A percentile compares a stretch with the other conserved stretches of the same genome.
Conservation (phyloP, 2,888 invertebrate species). For the Hyposoter didymator region DNA sequence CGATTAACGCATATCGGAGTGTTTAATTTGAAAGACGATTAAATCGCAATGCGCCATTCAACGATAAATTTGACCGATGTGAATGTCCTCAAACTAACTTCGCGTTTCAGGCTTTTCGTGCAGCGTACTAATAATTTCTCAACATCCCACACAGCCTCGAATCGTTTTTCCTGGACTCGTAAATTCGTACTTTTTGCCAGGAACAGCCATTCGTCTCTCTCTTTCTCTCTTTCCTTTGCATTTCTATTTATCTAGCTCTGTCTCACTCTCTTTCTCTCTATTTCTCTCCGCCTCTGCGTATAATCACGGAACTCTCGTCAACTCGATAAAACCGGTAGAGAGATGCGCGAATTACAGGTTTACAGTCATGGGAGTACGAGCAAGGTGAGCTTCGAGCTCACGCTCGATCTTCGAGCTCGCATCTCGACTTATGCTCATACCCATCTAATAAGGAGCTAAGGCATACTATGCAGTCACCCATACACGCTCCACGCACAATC, state of each 20-base stretch:
- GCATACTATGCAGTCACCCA: slow-evolving; percentile 30
- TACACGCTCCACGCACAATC: neutral
- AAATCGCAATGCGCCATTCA: neutral
- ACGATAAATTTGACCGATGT: slow-evolving; percentile 12
- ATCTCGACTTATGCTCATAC: slow-evolving; percentile 42
- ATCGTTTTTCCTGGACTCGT: slow-evolving; percentile 37
- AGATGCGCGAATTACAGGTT: slow-evolving; percentile 66
- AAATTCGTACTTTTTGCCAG: slow-evolving; percentile 15
- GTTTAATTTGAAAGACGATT: slow-evolving; percentile 12
- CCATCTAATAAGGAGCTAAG: slow-evolving; percentile 50
- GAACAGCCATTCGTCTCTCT: slow-evolving; percentile 7
- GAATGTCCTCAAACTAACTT: slow-evolving; percentile 3
- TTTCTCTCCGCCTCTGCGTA: slow-evolving; percentile 42
- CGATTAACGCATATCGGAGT: neutral
- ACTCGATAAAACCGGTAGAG: slow-evolving; percentile 65
- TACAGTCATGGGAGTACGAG: slow-evolving; percentile 59
- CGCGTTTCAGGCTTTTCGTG: slow-evolving; percentile 45
- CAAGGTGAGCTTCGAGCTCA: slow-evolving; percentile 54
- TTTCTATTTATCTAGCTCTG: neutral
- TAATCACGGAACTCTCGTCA: slow-evolving; percentile 65
- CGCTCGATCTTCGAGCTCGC: slow-evolving; percentile 10
- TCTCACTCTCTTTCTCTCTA: slow-evolving; percentile 23
- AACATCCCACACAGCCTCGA: slow-evolving; percentile 29
- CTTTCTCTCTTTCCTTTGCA: slow-evolving; percentile 12
- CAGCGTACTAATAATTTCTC: slow-evolving; percentile 46